phyloP scores from a whole-genome alignment of 2,113 vertebrate species.

The Nansenia antarctica region DNA sequence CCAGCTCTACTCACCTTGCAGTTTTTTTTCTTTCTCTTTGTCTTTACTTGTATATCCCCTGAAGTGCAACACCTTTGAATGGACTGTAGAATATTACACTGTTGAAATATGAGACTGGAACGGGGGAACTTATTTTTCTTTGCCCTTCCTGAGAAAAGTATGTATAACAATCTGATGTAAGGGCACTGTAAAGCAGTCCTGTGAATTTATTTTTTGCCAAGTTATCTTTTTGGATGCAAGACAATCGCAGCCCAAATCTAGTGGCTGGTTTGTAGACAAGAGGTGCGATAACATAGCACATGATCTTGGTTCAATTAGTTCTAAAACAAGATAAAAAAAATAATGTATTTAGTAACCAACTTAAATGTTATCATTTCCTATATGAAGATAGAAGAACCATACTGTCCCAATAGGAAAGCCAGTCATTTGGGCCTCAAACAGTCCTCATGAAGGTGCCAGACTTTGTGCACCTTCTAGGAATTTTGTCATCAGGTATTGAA shows the following conservation, averaged over 20 bases:
- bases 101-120: conserved; percentile 7
- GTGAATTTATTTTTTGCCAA: conserved; percentile 31
- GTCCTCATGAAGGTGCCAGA: conserved; percentile 53
- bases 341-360: not conserved
- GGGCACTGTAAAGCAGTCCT: conserved; percentile 36
- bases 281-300: conserved; percentile 35
- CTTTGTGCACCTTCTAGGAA: conserved; percentile 56
- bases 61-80: conserved; percentile 41
- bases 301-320: conserved; percentile 48
- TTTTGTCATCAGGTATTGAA: conserved; percentile 57
- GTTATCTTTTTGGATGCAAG: conserved; percentile 67
- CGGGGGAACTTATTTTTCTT: conserved; percentile 14
- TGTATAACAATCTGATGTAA: conserved; percentile 52
- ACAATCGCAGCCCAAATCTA: conserved; percentile 69
- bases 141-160: conserved; percentile 7
- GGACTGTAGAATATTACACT: conserved; percentile 28
- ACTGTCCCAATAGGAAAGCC: not conserved
- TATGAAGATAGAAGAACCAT: too few relatives aligned
- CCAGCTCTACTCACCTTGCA: conserved; percentile 36
- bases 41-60: conserved; percentile 47
- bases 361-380: too few relatives aligned
- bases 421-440: not conserved
- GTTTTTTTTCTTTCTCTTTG: too few relatives aligned
- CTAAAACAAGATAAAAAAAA: not conserved
- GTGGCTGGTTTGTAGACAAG: conserved; percentile 58